Conservation (phyloP, 2,113 vertebrate genomes). For the Zeus faber region DNA sequence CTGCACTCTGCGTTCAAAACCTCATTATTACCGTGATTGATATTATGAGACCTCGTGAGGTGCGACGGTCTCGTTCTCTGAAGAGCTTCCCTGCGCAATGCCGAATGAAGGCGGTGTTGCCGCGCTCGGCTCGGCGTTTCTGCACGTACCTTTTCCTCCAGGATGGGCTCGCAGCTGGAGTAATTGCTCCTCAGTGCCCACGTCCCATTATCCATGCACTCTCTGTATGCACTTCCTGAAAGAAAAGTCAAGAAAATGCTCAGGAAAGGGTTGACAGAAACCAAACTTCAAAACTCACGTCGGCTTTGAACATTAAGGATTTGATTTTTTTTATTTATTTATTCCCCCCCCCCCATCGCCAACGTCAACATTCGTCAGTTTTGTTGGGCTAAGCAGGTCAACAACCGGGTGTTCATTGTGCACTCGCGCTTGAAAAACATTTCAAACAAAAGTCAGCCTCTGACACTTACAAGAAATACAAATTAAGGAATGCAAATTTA, state of each 20-base stretch:
- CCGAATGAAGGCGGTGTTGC: not conserved
- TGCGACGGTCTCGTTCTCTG: too few species aligned
- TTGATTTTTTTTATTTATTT: too few species aligned
- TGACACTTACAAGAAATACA: conserved; percentile 22
- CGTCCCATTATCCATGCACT: conserved; percentile 93
- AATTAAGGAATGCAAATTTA: conserved; percentile 25
- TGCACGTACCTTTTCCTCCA: conserved; percentile 88
- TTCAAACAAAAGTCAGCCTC: conserved; percentile 1
- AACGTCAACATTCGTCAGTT: too few species aligned
- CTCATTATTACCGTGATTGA: too few species aligned
- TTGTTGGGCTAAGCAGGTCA: too few species aligned
- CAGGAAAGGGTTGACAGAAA: not conserved
- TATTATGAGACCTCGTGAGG: too few species aligned
- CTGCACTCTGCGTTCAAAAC: too few species aligned
- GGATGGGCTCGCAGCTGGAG: conserved; percentile 92
- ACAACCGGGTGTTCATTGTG: conserved; percentile 1
- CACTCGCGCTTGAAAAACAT: not conserved
- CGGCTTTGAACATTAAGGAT: too few species aligned
- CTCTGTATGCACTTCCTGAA: conserved; percentile 90
- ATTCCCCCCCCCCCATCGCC: too few species aligned
- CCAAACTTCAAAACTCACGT: too few species aligned
- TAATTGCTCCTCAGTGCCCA: conserved; percentile 96
- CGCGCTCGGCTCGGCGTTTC: not conserved
- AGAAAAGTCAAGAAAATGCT: conserved; percentile 6
- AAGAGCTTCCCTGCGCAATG: too few species aligned